Conservation (phyloP, 2,797 vertebrate genomes). For the Dipus sagitta region DNA sequence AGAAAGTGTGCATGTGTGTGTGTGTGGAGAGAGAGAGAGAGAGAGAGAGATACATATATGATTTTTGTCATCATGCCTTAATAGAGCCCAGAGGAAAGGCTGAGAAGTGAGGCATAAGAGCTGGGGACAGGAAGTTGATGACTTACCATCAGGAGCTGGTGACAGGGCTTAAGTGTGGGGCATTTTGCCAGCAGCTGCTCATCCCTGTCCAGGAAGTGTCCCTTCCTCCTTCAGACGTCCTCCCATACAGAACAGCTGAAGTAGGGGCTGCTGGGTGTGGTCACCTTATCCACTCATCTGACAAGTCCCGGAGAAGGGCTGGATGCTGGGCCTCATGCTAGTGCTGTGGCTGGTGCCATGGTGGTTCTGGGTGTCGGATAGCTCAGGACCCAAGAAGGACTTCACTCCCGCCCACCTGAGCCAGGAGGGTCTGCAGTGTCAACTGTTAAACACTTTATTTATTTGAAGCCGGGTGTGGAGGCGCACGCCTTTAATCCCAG, state of each 20-base stretch:
- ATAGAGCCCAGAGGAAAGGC: background rate
- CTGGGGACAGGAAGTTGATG: background rate
- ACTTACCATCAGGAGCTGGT: background rate
- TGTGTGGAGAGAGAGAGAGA: too few species aligned
- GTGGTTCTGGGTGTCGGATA: too few species aligned
- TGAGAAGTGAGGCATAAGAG: background rate
- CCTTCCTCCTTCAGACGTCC: too few species aligned
- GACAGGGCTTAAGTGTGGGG: background rate
- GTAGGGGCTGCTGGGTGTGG: rapidly evolving
- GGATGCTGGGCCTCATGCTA: background rate
- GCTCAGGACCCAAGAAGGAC: rapidly evolving
- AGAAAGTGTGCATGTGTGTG: too few species aligned
- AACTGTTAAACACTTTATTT: too few species aligned
- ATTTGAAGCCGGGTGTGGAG: too few species aligned
- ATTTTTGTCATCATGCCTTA: background rate
- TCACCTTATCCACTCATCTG: background rate
- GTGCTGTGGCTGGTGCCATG: rapidly evolving
- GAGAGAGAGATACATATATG: background rate
- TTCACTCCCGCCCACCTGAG: background rate
- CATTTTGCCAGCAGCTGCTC: background rate
- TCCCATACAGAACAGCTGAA: rapidly evolving
- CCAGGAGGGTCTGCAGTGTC: too few species aligned
- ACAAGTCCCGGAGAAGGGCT: background rate
- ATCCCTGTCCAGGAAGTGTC: background rate
- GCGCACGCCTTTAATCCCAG: too few species aligned